Percentiles rank a stretch among this genome's conserved stretches.
Conservation (phyloP, 2,113 vertebrate genomes). For the Argyrosomus japonicus region DNA sequence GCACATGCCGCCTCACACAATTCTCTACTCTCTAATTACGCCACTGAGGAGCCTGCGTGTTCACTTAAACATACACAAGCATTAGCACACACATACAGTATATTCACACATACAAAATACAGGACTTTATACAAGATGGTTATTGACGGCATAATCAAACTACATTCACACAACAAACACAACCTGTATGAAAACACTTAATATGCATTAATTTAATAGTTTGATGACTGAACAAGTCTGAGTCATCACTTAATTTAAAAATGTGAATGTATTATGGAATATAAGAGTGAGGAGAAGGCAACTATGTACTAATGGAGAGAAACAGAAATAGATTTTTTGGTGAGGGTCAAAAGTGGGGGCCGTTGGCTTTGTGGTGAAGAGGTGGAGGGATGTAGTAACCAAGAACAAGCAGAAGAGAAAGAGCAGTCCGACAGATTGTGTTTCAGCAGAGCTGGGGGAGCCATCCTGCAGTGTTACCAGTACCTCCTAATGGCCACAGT, state of each 20-base stretch:
- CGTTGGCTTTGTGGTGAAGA: conserved; percentile 35
- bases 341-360: conserved; percentile 2
- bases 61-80: conserved; percentile 8
- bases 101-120: conserved; percentile 6
- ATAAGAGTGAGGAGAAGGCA: not conserved
- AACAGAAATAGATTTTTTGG: conserved; percentile 12
- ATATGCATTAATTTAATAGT: not conserved
- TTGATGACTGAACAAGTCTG: not conserved
- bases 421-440: conserved; percentile 47
- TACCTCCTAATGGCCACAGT: conserved; percentile 64
- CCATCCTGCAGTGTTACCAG: conserved; percentile 67
- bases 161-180: not conserved
- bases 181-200: not conserved
- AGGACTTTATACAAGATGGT: conserved; percentile 8
- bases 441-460: conserved; percentile 64
- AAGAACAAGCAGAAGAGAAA: conserved; percentile 33
- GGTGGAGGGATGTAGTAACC: conserved; percentile 23
- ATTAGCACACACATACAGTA: not conserved
- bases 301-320: conserved; percentile 4
- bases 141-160: conserved; percentile 6
- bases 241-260: conserved; percentile 17
- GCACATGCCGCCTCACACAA: conserved; percentile 25
- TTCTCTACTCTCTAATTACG: conserved; percentile 12
- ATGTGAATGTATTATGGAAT: not conserved
- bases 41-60: conserved; percentile 19